Evolutionary conservation across 2,797 vertebrate genomes (phyloP).

Genomic region (Hippocampus kuda): DNA sequence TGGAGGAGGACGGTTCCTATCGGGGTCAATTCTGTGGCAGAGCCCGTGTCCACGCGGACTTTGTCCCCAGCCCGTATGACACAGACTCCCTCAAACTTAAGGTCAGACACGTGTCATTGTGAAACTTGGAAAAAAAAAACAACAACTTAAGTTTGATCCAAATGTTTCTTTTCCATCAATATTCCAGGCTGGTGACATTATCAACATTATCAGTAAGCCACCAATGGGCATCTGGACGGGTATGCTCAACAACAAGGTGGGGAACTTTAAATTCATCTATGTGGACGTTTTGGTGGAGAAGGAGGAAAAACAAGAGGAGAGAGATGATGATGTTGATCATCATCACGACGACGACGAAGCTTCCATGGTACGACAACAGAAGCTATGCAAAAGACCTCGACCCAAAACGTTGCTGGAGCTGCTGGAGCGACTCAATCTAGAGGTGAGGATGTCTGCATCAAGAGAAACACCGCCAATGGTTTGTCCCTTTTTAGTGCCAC

Average conservation of each 20-base stretch:
- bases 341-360: conserved; percentile 59
- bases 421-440: conserved; percentile 77
- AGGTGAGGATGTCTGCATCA: conserved; percentile 67
- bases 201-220: conserved; percentile 90
- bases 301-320: conserved; percentile 70
- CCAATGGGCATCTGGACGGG: conserved; percentile 98
- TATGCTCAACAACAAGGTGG: conserved; percentile 88
- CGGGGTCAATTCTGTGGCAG: conserved; percentile 83
- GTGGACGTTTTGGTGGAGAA: conserved; percentile 79
- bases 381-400: conserved; percentile 67
- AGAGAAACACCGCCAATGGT: neutral
- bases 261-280: conserved; percentile 98
- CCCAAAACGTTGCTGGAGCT: conserved; percentile 82
- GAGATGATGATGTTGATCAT: conserved; percentile 64
- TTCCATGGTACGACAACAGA: conserved; percentile 69
- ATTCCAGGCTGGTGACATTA: conserved; percentile 84
- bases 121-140: neutral
- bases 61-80: conserved; percentile 94
- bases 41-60: conserved; percentile 91
- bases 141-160: neutral
- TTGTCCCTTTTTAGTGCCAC: neutral
- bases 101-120: conserved; percentile 52
- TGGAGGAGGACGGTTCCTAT: conserved; percentile 80
- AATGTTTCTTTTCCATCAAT: neutral
- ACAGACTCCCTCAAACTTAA: conserved; percentile 94